Evolutionary conservation across 2,797 vertebrate species (phyloP), one percentile per base, ranked within the genome.

Genomic region (Paguma larvata): DNA sequence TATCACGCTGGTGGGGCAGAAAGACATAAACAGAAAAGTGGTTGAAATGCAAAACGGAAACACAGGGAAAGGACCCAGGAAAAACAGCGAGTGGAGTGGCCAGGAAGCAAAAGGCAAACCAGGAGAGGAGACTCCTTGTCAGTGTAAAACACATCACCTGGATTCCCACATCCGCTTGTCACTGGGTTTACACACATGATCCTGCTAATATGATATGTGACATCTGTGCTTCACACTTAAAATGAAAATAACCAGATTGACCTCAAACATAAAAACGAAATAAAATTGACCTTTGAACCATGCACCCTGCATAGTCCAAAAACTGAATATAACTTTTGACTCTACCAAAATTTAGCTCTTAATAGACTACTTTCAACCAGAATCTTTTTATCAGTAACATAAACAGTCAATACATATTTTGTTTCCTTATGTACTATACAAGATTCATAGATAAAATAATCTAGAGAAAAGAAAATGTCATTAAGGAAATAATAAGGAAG

Each of bases 11-110:
- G 32, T 72, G 88, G 59, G 94, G 30, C 79, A 90, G 44, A 82
- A 16, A 34, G 44, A 62, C n/a, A 46, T 56, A 75, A 68, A 87
- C 30, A 65, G 21, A 94, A 63, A 41, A 92, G 48, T 13, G 92
- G 48, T 85, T 96, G 59, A 51, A 46, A 41, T 89, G 18, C 51
- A 72, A 83, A 97, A 30, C 67, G 86, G 38, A 56, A 93, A 65
- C 48, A 75, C 32, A 83, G 83, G 53, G 23, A 79, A 41, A n/a
- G 68, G 34, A 46, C 41, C 12, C n/a, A 46, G 79, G 15, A 83
- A 80, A 73, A n/a, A 83, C 14, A 51, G 11, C 48, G 16, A 82
- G 19, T 46, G 34, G 13, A 32, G 44, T 75, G 79, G 44, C 62
- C 67, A 89, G 41, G 68, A 70, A 70, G 68, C 68, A 70, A 21